Evolutionary conservation across 1,140 invertebrate genomes (phyloP), one percentile per base, ranked within the genome.

Genomic region (Polypedilum vanderplanki): DNA sequence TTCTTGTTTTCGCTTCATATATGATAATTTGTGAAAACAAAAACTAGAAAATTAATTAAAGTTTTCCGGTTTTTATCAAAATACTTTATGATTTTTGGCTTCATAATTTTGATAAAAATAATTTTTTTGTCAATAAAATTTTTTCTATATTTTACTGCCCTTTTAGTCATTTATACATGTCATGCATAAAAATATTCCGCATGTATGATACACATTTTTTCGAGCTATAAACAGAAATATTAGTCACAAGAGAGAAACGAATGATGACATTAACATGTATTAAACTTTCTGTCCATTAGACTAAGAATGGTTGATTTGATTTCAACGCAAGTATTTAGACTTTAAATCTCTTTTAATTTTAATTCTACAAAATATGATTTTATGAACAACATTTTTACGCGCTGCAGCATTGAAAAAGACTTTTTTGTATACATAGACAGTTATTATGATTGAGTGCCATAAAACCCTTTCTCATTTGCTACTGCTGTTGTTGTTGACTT

Each of bases 281-380:
- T 15, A 12, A 57, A 15, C 4, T 12, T 57, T 33, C 5, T 57
- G 15, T 57, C 46, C 46, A 57, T 57, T 57, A 12, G 46, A 57
- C 46, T 57, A n/a, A 57, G 41, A n/a, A 57, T n/a, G 46, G n/a
- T 57, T 57, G 12, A 57, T 57, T 57, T 57, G 46, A 57, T 15
- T 57, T n/a, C 24, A 3, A 12, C 1, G 46, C 46, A n/a, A n/a
- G 46, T 57, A n/a, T 57, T 57, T 57, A 12, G 12, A 12, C 15
- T 9, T 4, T 12, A 57, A 12, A 57, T 57, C 12, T 57, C 1
- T 57, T 12, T 8, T 46, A 10, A 46, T 46, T 46, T 46, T 46
- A 46, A 15, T 8, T 15, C 41, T 3, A 46, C 15, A 2, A 46
- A n/a, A n/a, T 33, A 33, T 33, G 5, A 33, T 5, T 33, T 33